phyloP scores from a whole-genome alignment of 1,140 invertebrate genomes.

The Heliconius congener region DNA sequence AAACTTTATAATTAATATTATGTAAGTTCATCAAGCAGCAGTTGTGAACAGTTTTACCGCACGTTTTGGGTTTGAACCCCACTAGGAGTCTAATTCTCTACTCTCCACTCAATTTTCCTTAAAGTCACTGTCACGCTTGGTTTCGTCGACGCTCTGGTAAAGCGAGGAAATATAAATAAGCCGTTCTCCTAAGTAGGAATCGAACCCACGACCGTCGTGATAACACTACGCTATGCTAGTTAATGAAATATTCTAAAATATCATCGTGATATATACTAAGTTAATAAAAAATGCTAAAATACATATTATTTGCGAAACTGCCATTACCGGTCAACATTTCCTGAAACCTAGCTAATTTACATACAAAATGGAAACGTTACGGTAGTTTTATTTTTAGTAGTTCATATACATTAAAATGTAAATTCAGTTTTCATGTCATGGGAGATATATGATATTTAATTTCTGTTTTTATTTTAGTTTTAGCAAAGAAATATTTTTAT shows the following conservation, averaged over 20 bases:
- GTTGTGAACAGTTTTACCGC: no score
- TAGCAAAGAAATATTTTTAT: not conserved
- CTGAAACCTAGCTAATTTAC: not conserved
- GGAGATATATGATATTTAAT: not conserved
- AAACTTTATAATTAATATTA: conserved; percentile 1
- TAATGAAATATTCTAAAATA: no score
- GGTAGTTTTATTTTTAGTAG: not conserved
- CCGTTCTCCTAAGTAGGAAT: no score
- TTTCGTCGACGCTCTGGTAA: no score
- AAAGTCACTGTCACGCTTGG: no score
- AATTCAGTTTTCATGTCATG: not conserved
- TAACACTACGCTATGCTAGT: no score
- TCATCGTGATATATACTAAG: not conserved
- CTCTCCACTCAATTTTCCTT: no score
- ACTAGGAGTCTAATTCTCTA: no score
- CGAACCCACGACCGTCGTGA: no score
- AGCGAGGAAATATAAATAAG: no score
- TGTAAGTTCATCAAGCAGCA: not conserved
- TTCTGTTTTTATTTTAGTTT: not conserved
- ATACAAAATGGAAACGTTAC: not conserved
- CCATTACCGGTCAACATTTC: not conserved
- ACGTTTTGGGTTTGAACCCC: no score
- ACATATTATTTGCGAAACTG: not conserved
- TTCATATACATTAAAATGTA: not conserved
- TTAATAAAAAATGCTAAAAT: not conserved